Percentiles rank a stretch among this genome's conserved stretches.
phyloP scores from a whole-genome alignment of 2,797 vertebrate species.

The Discoglossus pictus region DNA sequence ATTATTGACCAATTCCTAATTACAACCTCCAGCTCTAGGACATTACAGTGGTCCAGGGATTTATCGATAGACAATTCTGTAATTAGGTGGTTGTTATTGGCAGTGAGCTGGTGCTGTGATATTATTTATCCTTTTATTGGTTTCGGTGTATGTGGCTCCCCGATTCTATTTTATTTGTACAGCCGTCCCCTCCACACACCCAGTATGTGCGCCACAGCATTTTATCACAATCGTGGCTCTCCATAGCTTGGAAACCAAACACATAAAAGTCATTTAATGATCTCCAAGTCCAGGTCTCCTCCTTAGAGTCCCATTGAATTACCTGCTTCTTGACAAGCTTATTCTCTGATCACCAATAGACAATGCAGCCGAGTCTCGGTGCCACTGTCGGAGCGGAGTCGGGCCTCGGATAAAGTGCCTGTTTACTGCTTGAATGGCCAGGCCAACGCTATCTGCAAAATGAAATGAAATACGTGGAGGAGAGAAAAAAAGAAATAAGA shows the following conservation, averaged over 20 bases:
- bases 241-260: conserved; percentile 4
- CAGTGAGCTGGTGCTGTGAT: too few species aligned
- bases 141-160: too few species aligned
- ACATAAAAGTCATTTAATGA: conserved; percentile 11
- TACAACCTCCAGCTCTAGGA: too few species aligned
- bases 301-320: conserved; percentile 31
- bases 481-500: conserved; percentile 10
- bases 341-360: conserved; percentile 34
- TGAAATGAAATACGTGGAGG: conserved; percentile 44
- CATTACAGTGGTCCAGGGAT: too few species aligned
- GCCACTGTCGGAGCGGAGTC: conserved; percentile 1
- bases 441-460: conserved; percentile 44
- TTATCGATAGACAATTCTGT: too few species aligned
- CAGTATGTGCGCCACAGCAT: too few species aligned
- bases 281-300: conserved; percentile 23
- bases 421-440: conserved; percentile 45
- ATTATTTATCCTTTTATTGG: too few species aligned
- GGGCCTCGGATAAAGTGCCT: conserved; percentile 37
- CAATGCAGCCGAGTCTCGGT: conserved; percentile 10
- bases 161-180: too few species aligned
- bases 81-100: too few species aligned
- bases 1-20: too few species aligned
- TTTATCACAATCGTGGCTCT: too few species aligned
- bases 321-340: conserved; percentile 33
- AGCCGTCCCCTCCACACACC: too few species aligned